Conservation (phyloP, 2,888 invertebrate species). For the Zaprionus lineosus region DNA sequence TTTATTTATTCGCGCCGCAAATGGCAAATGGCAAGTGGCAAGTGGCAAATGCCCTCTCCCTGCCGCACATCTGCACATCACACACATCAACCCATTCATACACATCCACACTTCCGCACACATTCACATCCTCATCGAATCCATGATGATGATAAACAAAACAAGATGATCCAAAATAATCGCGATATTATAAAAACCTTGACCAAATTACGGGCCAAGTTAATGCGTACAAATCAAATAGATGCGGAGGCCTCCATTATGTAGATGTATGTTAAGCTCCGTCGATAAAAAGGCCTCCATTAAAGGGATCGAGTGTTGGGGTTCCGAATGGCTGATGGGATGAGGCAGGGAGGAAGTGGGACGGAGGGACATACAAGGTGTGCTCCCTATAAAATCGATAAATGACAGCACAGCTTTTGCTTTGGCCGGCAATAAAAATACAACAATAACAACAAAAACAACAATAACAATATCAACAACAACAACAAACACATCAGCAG, state of each 20-base stretch:
- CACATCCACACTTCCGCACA: too few species aligned
- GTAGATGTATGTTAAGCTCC: slow-evolving; percentile 41
- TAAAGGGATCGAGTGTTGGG: background rate
- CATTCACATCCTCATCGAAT: too few species aligned
- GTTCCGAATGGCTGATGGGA: background rate
- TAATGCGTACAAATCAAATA: slow-evolving; percentile 70
- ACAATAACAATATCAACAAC: slow-evolving; percentile 32
- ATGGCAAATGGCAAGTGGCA: slow-evolving; percentile 30
- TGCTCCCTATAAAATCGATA: slow-evolving; percentile 65
- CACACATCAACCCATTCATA: too few species aligned
- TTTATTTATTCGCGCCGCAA: slow-evolving; percentile 23
- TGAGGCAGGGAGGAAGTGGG: background rate
- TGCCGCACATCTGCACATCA: too few species aligned
- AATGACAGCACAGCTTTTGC: slow-evolving; percentile 62
- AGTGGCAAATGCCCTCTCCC: too few species aligned
- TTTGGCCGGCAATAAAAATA: slow-evolving; percentile 58
- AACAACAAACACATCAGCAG: slow-evolving; percentile 65
- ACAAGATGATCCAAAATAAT: slow-evolving; percentile 43
- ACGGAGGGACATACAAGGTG: slow-evolving; percentile 30
- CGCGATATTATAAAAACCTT: slow-evolving; percentile 56
- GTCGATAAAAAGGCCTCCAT: slow-evolving; percentile 34
- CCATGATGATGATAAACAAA: slow-evolving; percentile 44
- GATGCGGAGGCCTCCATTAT: slow-evolving; percentile 55
- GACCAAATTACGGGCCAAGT: slow-evolving; percentile 71
- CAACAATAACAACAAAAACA: slow-evolving; percentile 43